A percentile compares a stretch with the other conserved stretches of the same genome.
Evolutionary conservation across 2,888 invertebrate species (phyloP).

Genomic region (Craniophora ligustri): DNA sequence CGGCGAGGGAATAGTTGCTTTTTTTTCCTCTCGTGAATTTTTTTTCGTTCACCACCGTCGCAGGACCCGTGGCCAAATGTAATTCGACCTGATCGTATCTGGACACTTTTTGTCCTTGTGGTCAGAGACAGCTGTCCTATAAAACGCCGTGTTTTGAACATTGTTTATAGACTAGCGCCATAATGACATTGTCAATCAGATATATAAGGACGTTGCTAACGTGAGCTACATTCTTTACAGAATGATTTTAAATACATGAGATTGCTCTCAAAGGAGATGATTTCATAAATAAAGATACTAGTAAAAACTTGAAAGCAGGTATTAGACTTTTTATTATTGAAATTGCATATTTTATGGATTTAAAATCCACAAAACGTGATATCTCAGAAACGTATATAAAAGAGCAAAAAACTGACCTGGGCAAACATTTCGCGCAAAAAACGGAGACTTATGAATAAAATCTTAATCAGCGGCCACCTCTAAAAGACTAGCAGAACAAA

Average conservation of each 20-base stretch:
- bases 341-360: constrained; percentile 4
- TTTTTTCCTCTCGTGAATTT: constrained; percentile 69
- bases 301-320: not conserved
- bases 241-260: constrained; percentile 16
- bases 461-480: constrained; percentile 83
- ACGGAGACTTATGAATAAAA: constrained; percentile 82
- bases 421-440: constrained; percentile 61
- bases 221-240: constrained; percentile 39
- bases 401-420: constrained; percentile 33
- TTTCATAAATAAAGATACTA: constrained; percentile 4
- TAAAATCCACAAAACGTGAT: constrained; percentile 6
- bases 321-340: not conserved
- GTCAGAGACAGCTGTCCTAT: constrained; percentile 85
- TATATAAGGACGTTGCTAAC: constrained; percentile 36
- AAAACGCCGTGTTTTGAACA: constrained; percentile 73
- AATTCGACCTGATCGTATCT: constrained; percentile 87
- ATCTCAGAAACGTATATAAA: constrained; percentile 6
- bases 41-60: constrained; percentile 69
- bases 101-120: constrained; percentile 83
- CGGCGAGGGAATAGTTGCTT: constrained; percentile 41
- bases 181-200: constrained; percentile 62
- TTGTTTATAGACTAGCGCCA: constrained; percentile 76
- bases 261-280: constrained; percentile 6
- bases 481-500: constrained; percentile 73
- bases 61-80: constrained; percentile 79